A percentile compares a stretch with the other conserved stretches of the same genome.
Evolutionary conservation across 1,140 invertebrate genomes (phyloP).

Genomic region (Sipha flava): DNA sequence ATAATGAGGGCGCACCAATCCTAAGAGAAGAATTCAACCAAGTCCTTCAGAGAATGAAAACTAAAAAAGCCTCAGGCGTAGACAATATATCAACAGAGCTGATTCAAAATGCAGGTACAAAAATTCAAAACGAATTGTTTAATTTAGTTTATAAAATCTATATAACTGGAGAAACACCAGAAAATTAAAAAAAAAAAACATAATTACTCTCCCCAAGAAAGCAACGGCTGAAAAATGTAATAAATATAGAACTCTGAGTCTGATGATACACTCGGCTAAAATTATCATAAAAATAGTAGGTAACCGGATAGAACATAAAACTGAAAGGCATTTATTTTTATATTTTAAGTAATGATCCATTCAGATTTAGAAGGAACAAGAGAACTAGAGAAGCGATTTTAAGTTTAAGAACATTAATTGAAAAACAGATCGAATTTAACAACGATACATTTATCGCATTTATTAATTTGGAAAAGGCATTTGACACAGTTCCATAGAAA

Average conservation of each 20-base stretch:
- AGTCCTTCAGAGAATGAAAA: background rate
- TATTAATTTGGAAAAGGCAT: background rate
- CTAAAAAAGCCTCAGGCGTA: background rate
- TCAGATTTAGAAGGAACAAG: constrained; percentile 8
- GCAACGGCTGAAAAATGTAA: too few species aligned
- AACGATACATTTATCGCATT: constrained; percentile 20
- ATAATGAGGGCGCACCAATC: too few species aligned
- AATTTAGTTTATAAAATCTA: too few species aligned
- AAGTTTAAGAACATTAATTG: background rate
- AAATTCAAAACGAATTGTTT: background rate
- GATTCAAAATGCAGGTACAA: background rate
- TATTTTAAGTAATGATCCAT: constrained; percentile 7
- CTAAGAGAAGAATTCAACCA: background rate
- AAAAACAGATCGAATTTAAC: too few species aligned
- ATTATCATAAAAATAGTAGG: background rate
- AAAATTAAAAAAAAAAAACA: background rate
- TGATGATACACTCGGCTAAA: background rate
- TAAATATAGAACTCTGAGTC: background rate
- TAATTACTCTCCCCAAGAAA: too few species aligned
- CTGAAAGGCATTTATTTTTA: background rate
- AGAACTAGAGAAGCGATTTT: constrained; percentile 13
- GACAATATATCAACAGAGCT: background rate
- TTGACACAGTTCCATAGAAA: background rate
- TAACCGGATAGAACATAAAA: background rate
- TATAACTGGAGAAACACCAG: background rate